Evolutionary conservation across 2,113 vertebrate genomes (phyloP).

Genomic region (Tonatia bakeri): DNA sequence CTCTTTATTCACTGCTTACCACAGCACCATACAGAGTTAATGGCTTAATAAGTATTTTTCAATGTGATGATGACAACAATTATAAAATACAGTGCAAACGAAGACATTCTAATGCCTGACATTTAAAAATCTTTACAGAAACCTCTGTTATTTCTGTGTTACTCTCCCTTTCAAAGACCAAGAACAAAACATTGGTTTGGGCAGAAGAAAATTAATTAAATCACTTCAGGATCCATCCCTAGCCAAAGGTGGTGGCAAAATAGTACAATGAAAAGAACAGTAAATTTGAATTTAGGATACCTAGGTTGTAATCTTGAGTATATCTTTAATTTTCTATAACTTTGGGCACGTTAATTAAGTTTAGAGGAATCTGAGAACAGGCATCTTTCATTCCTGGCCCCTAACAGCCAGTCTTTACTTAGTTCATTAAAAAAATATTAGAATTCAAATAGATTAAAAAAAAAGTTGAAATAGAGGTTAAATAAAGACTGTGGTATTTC

Average conservation of each 20-base stretch:
- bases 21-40: neutral
- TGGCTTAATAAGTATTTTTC: slow-evolving; percentile 57
- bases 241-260: neutral
- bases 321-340: neutral
- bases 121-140: neutral
- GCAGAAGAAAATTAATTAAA: neutral
- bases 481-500: neutral
- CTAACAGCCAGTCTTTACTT: neutral
- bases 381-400: neutral
- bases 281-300: neutral
- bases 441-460: neutral
- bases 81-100: neutral
- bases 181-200: neutral
- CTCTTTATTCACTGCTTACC: slow-evolving; percentile 47
- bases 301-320: neutral
- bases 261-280: neutral
- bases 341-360: neutral
- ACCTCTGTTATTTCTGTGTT: neutral
- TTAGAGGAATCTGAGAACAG: neutral
- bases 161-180: neutral
- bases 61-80: slow-evolving; percentile 14
- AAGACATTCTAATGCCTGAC: neutral
- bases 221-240: neutral
- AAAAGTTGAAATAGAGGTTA: neutral
- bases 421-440: neutral